phyloP scores from a whole-genome alignment of 2,113 vertebrate species.

The human region GRCh38 chr6:46363501-46364000 shows the following conservation, averaged over 20 bases:
- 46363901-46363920: not conserved
- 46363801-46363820: not conserved
- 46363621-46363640: not conserved
- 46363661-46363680: not conserved
- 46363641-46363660: not conserved
- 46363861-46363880: not conserved
- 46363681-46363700: not conserved
- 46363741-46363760: not conserved
- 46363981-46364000: not conserved
- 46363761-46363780: not conserved
- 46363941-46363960: not conserved
- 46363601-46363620: not conserved
- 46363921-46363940: not conserved
- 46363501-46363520: not conserved
- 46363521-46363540: not conserved
- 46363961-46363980: not conserved
- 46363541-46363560: not conserved
- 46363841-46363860: not conserved
- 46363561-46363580: not conserved
- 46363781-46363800: not conserved
- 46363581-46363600: not conserved
- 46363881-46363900: not conserved
- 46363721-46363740: not conserved
- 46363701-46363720: not conserved
- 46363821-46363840: not conserved